Evolutionary conservation across 1,140 invertebrate genomes (phyloP), one percentile per base, ranked within the genome.

Genomic region (Zaprionus gabonicus): DNA sequence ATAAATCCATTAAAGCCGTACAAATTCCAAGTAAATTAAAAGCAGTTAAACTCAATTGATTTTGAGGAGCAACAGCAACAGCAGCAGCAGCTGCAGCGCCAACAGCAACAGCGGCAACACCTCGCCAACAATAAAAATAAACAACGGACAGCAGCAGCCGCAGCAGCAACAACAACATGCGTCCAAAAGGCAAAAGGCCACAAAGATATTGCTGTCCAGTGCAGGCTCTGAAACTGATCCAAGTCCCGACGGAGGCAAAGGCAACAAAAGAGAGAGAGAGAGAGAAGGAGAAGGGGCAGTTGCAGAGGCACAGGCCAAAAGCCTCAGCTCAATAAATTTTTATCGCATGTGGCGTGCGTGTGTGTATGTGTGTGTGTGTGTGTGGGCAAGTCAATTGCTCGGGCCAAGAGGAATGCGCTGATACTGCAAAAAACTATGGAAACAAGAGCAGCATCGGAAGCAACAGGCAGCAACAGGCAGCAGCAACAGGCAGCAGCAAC

Each of bases 1-100:
- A 87, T 88, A 88, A 87, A 87, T 87, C 84, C 84, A 85, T 85
- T 85, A 85, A 85, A 85, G 82, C 82, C 76, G 82, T 84, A 83
- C 84, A 87, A 87, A 87, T 87, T 87, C 85, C 84, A 84, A 87
- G 71, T 87, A 87, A 87, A 87, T 87, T 87, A 87, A 87, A 87
- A 87, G 84, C 84, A 87, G 85, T 87, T 87, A 87, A 87, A 87
- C 84, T 88, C 84, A 87, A 87, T 87, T 87, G 84, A 87, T 87
- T 87, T 87, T 76, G 81, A 87, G 83, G 80, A 73, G 84, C 84
- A 83, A 57, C 76, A 74, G 20, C 78, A 72, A 74, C n/a, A n/a
- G 10, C 65, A 77, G 62, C 65, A 72, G 15, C 56, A 71, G 71
- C 83, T 76, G 36, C 79, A 69, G 41, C 71, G 70, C n/a, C 65